A percentile compares a stretch with the other conserved stretches of the same genome.
Evolutionary conservation across 1,140 invertebrate genomes (phyloP).

Genomic region (Pachyrhynchus sulphureomaculatus): DNA sequence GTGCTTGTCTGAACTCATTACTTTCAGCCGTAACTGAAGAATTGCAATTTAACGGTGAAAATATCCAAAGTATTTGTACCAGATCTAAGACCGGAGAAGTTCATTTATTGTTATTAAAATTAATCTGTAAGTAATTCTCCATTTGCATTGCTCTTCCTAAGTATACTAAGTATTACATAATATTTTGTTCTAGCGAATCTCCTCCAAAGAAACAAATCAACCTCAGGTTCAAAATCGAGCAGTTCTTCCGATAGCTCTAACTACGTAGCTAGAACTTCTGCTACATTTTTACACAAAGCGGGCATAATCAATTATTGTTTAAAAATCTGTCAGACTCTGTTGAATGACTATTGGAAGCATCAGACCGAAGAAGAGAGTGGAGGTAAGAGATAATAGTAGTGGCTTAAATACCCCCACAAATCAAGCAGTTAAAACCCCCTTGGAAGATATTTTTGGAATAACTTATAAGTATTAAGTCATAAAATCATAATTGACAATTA

Average conservation of each 20-base stretch:
- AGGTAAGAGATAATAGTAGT: constrained; percentile 3
- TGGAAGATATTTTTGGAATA: too few relatives aligned
- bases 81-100: constrained; percentile 74
- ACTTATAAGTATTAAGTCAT: too few relatives aligned
- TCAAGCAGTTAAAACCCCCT: too few relatives aligned
- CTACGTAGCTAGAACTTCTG: constrained; percentile 75
- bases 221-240: constrained; percentile 55
- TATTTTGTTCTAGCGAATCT: constrained; percentile 34
- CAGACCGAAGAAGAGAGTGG: constrained; percentile 46
- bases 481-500: too few relatives aligned
- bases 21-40: constrained; percentile 75
- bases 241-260: constrained; percentile 62
- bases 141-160: too few relatives aligned
- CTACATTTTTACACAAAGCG: constrained; percentile 73
- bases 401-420: too few relatives aligned
- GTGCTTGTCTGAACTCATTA: constrained; percentile 72
- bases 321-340: constrained; percentile 72
- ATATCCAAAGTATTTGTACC: constrained; percentile 57
- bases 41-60: constrained; percentile 70
- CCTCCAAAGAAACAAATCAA: constrained; percentile 32
- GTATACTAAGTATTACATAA: too few relatives aligned
- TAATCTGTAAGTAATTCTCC: constrained; percentile 75
- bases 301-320: constrained; percentile 83
- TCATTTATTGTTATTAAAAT: constrained; percentile 82
- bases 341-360: constrained; percentile 76